Conservation (phyloP, 2,888 invertebrate species). For the Tanypteryx hageni region DNA sequence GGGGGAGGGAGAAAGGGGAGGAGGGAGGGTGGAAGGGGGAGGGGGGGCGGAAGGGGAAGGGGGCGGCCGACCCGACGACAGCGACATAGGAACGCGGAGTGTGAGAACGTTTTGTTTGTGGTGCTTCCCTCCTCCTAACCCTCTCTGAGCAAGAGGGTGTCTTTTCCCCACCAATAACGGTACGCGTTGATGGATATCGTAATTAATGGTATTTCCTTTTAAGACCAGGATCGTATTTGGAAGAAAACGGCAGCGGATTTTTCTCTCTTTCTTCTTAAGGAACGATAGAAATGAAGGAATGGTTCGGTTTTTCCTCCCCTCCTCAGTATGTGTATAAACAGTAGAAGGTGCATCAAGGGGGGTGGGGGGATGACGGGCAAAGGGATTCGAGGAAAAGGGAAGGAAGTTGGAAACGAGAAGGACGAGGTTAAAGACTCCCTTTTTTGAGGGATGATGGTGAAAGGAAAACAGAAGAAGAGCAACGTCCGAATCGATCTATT, state of each 20-base stretch:
- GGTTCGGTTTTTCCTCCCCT: too few relatives aligned
- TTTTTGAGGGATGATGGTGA: background rate
- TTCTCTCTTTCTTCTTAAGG: background rate
- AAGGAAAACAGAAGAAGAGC: background rate
- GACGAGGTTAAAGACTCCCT: conserved; percentile 3
- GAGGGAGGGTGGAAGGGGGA: too few relatives aligned
- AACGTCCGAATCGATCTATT: conserved; percentile 30
- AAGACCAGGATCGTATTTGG: background rate
- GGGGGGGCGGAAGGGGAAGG: background rate
- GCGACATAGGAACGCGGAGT: background rate
- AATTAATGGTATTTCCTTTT: conserved; percentile 60
- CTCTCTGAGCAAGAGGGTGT: background rate
- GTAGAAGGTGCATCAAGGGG: background rate
- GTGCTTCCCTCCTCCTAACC: background rate
- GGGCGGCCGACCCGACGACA: background rate
- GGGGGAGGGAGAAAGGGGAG: background rate
- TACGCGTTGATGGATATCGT: conserved; percentile 34
- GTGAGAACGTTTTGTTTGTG: conserved; percentile 30
- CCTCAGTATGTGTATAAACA: too few relatives aligned
- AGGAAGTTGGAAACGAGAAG: background rate
- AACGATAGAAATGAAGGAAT: background rate
- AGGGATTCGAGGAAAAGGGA: background rate
- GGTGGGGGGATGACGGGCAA: background rate
- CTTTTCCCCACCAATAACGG: conserved; percentile 37
- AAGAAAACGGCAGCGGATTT: conserved; percentile 18